phyloP scores from a whole-genome alignment of 1,140 invertebrate species.

The Apocrypta bakeri region DNA sequence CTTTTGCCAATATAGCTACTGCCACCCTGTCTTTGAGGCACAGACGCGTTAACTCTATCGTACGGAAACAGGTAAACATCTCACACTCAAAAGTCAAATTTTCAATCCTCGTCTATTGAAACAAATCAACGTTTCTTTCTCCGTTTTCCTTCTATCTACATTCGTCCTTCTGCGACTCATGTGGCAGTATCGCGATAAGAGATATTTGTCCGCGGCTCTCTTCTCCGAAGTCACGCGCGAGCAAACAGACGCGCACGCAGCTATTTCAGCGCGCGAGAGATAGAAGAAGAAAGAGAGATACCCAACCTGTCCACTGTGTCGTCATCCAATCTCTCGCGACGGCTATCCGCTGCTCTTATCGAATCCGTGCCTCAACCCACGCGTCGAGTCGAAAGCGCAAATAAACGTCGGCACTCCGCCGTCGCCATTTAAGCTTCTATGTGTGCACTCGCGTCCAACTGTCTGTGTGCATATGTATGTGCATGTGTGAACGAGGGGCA shows the following conservation, averaged over 20 bases:
- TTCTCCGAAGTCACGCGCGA: slow-evolving; percentile 18
- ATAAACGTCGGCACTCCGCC: not conserved
- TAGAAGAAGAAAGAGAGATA: not conserved
- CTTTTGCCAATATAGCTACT: too few relatives aligned
- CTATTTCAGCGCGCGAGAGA: not conserved
- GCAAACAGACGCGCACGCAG: not conserved
- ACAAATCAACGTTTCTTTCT: too few relatives aligned
- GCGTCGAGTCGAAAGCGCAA: slow-evolving; percentile 14
- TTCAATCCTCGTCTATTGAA: too few relatives aligned
- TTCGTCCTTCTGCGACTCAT: too few relatives aligned
- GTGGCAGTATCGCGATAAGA: slow-evolving; percentile 9
- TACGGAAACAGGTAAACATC: too few relatives aligned
- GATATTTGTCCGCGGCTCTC: slow-evolving; percentile 33
- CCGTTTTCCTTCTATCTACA: too few relatives aligned
- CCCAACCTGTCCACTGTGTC: slow-evolving; percentile 27
- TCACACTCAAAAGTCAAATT: too few relatives aligned
- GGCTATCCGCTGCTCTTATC: slow-evolving; percentile 53
- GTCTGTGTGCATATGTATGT: not conserved
- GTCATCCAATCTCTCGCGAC: slow-evolving; percentile 39
- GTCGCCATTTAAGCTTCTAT: slow-evolving; percentile 32
- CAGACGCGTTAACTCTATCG: too few relatives aligned
- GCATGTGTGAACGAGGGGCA: slow-evolving; percentile 10
- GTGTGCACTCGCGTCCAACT: not conserved
- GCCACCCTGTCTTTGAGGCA: too few relatives aligned
- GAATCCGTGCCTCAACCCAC: slow-evolving; percentile 50